phyloP scores from a whole-genome alignment of 2,888 invertebrate species.

The Tenodera sinensis region DNA sequence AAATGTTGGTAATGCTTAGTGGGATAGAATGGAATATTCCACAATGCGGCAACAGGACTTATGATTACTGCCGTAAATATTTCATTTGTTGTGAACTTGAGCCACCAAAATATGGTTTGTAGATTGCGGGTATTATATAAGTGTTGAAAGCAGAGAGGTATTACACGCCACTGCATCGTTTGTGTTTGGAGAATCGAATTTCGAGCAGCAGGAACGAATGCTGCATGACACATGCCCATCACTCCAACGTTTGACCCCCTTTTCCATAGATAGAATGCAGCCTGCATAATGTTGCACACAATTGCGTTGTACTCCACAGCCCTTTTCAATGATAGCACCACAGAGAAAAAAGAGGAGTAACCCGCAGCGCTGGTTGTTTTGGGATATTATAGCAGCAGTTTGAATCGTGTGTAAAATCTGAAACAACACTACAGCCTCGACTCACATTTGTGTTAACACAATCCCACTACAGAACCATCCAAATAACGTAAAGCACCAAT shows the following conservation, averaged over 20 bases:
- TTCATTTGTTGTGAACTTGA: no score
- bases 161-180: neutral
- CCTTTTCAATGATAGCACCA: neutral
- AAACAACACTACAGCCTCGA: neutral
- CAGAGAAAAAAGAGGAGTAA: neutral
- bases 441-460: neutral
- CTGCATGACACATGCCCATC: neutral
- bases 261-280: constrained; percentile 4
- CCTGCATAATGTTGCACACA: neutral
- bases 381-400: neutral
- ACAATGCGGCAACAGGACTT: no score
- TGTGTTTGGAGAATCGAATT: neutral
- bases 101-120: no score
- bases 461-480: neutral
- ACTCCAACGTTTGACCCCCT: neutral
- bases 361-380: neutral
- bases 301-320: neutral
- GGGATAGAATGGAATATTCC: no score
- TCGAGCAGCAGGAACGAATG: neutral
- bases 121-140: no score
- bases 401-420: neutral
- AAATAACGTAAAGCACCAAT: neutral
- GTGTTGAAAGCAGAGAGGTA: no score
- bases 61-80: no score
- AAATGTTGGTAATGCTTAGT: no score